These are phyloP conservation scores for Trichogramma dendrolimi DNA, from an alignment of 2,888 invertebrate species.

Conservation along the genomic window DNA sequence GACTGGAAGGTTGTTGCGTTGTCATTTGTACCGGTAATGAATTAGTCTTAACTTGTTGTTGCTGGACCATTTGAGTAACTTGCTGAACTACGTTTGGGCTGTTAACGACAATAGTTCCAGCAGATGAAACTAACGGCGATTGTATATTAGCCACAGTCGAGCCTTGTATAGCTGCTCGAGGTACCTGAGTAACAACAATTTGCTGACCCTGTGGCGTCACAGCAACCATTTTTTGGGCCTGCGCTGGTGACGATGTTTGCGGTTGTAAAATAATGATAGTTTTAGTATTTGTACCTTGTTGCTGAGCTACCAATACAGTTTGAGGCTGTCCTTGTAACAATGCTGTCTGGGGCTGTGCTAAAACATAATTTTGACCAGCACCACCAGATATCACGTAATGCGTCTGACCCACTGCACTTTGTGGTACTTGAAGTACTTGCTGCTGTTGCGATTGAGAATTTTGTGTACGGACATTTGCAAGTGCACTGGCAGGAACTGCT, in stretches of 20 bases:
- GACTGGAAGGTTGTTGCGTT: not conserved
- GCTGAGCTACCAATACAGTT: slow-evolving; percentile 65
- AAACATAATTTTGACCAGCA: slow-evolving; percentile 62
- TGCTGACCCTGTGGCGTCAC: slow-evolving; percentile 67
- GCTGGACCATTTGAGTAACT: slow-evolving; percentile 36
- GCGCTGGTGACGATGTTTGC: slow-evolving; percentile 50
- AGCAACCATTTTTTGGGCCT: slow-evolving; percentile 59
- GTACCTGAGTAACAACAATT: slow-evolving; percentile 47
- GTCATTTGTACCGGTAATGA: not conserved
- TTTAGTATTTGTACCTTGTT: slow-evolving; percentile 63
- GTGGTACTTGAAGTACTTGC: slow-evolving; percentile 46
- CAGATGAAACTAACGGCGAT: slow-evolving; percentile 50
- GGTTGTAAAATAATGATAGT: slow-evolving; percentile 70
- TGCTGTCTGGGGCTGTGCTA: slow-evolving; percentile 64
- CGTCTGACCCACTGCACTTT: slow-evolving; percentile 52
- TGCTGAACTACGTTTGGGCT: slow-evolving; percentile 48
- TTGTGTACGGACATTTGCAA: slow-evolving; percentile 40
- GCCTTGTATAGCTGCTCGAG: slow-evolving; percentile 55
- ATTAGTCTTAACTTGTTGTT: slow-evolving; percentile 2
- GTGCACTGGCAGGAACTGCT: slow-evolving; percentile 38
- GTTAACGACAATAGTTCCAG: slow-evolving; percentile 41
- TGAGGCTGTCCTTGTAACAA: slow-evolving; percentile 61
- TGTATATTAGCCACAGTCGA: slow-evolving; percentile 54
- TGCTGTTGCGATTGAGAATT: slow-evolving; percentile 36
- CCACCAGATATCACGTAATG: slow-evolving; percentile 57